Evolutionary conservation across 2,888 invertebrate genomes (phyloP), one percentile per base, ranked within the genome.

Genomic region (Parnassius orleans): DNA sequence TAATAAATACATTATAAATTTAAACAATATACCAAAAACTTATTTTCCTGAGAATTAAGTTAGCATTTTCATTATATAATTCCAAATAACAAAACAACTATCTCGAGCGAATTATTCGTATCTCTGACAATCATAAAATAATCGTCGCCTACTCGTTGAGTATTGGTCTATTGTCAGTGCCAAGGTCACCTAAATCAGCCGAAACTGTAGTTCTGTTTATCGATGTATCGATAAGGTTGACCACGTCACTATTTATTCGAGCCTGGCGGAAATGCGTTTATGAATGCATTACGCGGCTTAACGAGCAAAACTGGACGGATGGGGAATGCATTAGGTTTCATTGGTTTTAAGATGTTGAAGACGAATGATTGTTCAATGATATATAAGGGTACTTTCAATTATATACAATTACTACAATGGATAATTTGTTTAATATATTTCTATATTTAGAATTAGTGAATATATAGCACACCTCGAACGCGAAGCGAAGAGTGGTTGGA

Each of bases 221-320:
- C 53, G 57, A 58, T 62, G 61, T 55, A 66, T 57, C 68, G 66
- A 66, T 63, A 65, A 53, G 50, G 56, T 52, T 2, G 3, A 43
- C 24, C 61, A 54, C 83, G 68, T 65, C 80, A 77, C 82, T 81
- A 78, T 33, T 67, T 71, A 75, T 75, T 75, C 69, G 72, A 74
- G 72, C 66, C 75, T 76, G 76, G 71, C 83, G 84, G 86, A 86
- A 81, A 79, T 76, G 81, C 78, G 76, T 68, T 70, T 73, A 75
- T 77, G 79, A 81, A 80, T 82, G 79, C 81, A 78, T 79, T 74
- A 74, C 69, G 68, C 68, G 70, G 70, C 74, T 76, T 75, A 75
- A 71, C 69, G 70, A 68, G 59, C 63, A 47, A 47, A 53, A 57
- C 65, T 65, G 64, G 67, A 62, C 57, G 65, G 65, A 61, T 64